These are phyloP conservation scores for Conopomorpha cramerella DNA, from an alignment of 1,140 invertebrate genomes.

Conservation along the genomic window DNA sequence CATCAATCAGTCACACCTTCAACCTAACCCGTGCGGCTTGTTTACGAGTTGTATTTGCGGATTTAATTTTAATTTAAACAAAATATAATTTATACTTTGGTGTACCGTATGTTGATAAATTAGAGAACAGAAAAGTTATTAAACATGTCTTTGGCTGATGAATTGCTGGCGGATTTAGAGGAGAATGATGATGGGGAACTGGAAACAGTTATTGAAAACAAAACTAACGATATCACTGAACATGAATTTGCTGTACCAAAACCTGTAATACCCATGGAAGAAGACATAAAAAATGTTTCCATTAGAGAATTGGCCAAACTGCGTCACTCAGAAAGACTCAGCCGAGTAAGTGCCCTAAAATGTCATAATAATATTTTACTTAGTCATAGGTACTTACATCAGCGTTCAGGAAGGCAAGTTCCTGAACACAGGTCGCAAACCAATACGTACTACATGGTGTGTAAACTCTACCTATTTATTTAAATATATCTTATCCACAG, in stretches of 20 bases:
- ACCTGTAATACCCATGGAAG: slow-evolving; percentile 67
- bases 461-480: not conserved
- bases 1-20: too few relatives aligned
- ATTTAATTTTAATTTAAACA: too few relatives aligned
- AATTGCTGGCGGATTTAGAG: slow-evolving; percentile 92
- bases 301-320: slow-evolving; percentile 88
- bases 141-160: slow-evolving; percentile 92
- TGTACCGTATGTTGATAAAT: too few relatives aligned
- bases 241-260: slow-evolving; percentile 42
- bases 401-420: too few relatives aligned
- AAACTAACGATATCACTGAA: slow-evolving; percentile 44
- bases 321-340: slow-evolving; percentile 74
- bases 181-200: slow-evolving; percentile 79
- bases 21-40: too few relatives aligned
- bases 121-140: too few relatives aligned
- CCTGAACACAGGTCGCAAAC: too few relatives aligned
- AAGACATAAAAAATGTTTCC: slow-evolving; percentile 72
- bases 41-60: too few relatives aligned
- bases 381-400: too few relatives aligned
- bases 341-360: slow-evolving; percentile 62
- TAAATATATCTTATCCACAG: slow-evolving; percentile 14
- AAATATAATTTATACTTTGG: too few relatives aligned
- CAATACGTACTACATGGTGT: too few relatives aligned
- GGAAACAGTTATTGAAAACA: slow-evolving; percentile 62
- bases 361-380: too few relatives aligned